phyloP scores from a whole-genome alignment of 2,797 vertebrate genomes.

The Liparis tanakae region DNA sequence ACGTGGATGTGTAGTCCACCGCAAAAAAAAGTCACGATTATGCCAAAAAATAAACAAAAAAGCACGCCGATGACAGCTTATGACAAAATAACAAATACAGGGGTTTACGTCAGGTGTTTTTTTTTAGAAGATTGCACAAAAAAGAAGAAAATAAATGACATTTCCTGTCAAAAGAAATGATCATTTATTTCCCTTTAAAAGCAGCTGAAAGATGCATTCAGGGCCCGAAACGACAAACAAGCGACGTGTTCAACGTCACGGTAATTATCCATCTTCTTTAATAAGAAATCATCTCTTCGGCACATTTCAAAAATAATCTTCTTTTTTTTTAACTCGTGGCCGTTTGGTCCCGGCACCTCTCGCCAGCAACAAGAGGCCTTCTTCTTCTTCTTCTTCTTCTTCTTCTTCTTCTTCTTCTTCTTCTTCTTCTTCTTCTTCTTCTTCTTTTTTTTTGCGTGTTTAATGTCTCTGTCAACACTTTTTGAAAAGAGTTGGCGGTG shows the following conservation, averaged over 20 bases:
- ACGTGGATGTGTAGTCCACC: slow-evolving; percentile 8
- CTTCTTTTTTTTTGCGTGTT: slow-evolving; percentile 40
- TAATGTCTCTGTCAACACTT: slow-evolving; percentile 78
- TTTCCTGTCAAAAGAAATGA: background rate
- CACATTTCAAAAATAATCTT: background rate
- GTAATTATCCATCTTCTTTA: slow-evolving; percentile 5
- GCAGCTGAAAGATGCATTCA: background rate
- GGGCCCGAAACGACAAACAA: background rate
- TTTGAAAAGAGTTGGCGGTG: slow-evolving; percentile 61
- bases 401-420: no score
- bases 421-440: no score
- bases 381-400: no score
- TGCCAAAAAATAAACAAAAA: background rate
- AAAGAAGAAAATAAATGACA: slow-evolving; percentile 17
- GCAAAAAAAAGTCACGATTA: background rate
- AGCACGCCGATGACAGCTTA: slow-evolving; percentile 9
- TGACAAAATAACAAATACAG: slow-evolving; percentile 7
- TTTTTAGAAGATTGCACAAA: slow-evolving; percentile 4
- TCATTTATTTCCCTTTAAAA: background rate
- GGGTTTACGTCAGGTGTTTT: background rate
- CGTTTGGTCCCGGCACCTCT: slow-evolving; percentile 27
- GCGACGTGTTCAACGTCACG: slow-evolving; percentile 10
- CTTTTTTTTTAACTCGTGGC: background rate
- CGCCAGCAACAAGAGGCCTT: slow-evolving; percentile 53
- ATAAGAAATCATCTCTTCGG: background rate